phyloP scores from a whole-genome alignment of 2,888 invertebrate genomes.

The Cheilosia urbana region DNA sequence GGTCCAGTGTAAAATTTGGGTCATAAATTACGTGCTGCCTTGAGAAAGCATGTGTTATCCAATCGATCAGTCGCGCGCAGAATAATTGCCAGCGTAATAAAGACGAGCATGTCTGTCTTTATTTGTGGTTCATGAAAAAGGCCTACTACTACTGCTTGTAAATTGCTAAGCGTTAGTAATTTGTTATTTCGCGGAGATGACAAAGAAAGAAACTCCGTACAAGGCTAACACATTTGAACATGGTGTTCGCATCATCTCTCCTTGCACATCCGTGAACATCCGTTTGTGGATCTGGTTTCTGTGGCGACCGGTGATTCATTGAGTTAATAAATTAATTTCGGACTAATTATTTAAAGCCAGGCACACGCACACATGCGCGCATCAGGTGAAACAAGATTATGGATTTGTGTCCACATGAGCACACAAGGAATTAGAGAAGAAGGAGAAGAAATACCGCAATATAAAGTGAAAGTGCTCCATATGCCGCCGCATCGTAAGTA shows the following conservation, averaged over 20 bases:
- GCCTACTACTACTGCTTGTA: constrained; percentile 43
- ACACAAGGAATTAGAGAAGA: constrained; percentile 67
- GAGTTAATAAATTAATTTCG: constrained; percentile 70
- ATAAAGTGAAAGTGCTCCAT: constrained; percentile 75
- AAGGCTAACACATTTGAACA: constrained; percentile 36
- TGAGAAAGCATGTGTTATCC: constrained; percentile 40
- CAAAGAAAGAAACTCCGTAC: background rate
- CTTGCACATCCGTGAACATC: constrained; percentile 73
- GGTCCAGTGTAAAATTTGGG: constrained; percentile 52
- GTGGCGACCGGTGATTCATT: constrained; percentile 54
- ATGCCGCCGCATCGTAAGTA: constrained; percentile 69
- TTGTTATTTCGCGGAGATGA: constrained; percentile 13
- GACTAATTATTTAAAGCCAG: constrained; percentile 53
- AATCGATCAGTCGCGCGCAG: constrained; percentile 55
- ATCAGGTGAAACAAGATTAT: constrained; percentile 61
- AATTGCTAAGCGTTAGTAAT: constrained; percentile 43
- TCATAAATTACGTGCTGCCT: constrained; percentile 62
- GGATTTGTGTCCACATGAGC: constrained; percentile 50
- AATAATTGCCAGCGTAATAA: constrained; percentile 35
- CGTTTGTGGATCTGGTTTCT: constrained; percentile 57
- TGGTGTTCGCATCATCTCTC: constrained; percentile 57
- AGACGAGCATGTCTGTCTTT: constrained; percentile 37
- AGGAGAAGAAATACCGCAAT: constrained; percentile 72
- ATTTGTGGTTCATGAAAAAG: constrained; percentile 42
- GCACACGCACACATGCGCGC: constrained; percentile 17